Evolutionary conservation across 2,797 vertebrate species (phyloP), one percentile per base, ranked within the genome.

Genomic region (Poeciliopsis turneri): DNA sequence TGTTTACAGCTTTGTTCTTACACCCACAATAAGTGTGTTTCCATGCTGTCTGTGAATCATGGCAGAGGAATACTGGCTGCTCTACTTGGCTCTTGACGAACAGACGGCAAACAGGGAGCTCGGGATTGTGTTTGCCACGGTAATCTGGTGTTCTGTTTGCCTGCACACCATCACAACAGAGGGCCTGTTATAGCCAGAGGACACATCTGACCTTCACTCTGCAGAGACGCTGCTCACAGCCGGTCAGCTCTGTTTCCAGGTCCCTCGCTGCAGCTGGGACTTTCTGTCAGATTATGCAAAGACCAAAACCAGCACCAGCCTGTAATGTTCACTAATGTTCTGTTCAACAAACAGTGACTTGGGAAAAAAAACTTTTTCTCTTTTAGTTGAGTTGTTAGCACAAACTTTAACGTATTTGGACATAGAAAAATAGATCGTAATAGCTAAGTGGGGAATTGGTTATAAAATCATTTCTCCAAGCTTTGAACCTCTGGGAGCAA

Each of bases 181-280:
- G 84, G 73, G 81, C 88, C 82, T 76, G 87, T 85, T 89, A 81
- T 85, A 89, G 94, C 93, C 91, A 76, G 87, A 91, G 94, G 94
- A 93, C 87, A 88, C 79, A 84, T 81, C 82, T 92, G 94, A 94
- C 94, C 93, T 95, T 95, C 94, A 91, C 90, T 88, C 76, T 78
- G 72, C 82, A 82, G 78, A 91, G 69, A 88, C 72, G 64, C 69
- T 85, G 81, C 91, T 89, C 81, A 64, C 72, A 82, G 89, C 78
- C 74, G 64, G 87, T 76, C 72, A 72, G 88, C 77, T 46, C 66
- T 82, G 79, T 83, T 47, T 33, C 78, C 74, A 64, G 30, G 45
- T 77, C 78, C 80, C 83, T 74, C 51, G 3, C 71, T 76, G 53
- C 45, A 30, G 79, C 69, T 28, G 51, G 47, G 81, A 87, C 84